phyloP scores from a whole-genome alignment of 2,113 vertebrate genomes.

The Phasianus colchicus region DNA sequence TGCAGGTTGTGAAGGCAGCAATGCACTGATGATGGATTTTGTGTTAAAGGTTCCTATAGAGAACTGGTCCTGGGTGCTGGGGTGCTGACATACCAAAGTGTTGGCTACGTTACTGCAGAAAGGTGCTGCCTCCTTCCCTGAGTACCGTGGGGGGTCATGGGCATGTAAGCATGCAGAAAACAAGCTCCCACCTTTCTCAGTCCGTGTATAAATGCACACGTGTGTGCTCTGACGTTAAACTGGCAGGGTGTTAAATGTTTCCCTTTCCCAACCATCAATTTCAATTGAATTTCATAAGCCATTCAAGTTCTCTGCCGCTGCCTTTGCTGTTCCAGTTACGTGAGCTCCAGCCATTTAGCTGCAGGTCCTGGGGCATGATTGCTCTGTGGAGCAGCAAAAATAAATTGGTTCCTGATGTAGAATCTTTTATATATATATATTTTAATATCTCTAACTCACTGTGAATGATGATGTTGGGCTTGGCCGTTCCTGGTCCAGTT shows the following conservation, averaged over 20 bases:
- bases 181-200: neutral
- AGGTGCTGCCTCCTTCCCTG: neutral
- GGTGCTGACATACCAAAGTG: neutral
- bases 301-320: slow-evolving; percentile 47
- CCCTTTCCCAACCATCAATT: slow-evolving; percentile 44
- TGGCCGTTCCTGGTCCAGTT: neutral
- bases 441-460: neutral
- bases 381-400: slow-evolving; percentile 48
- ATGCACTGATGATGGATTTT: neutral
- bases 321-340: slow-evolving; percentile 49
- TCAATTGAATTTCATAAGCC: slow-evolving; percentile 67
- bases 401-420: slow-evolving; percentile 60
- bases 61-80: neutral
- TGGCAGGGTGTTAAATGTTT: slow-evolving; percentile 49
- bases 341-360: slow-evolving; percentile 56
- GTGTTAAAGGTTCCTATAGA: neutral
- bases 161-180: neutral
- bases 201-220: rapidly evolving
- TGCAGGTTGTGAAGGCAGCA: neutral
- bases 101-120: neutral
- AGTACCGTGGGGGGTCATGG: rapidly evolving
- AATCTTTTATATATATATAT: neutral
- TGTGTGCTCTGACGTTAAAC: rapidly evolving
- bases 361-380: slow-evolving; percentile 63
- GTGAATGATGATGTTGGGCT: neutral